Conservation (phyloP, 1,140 invertebrate genomes). For the Gryon sp. region DNA sequence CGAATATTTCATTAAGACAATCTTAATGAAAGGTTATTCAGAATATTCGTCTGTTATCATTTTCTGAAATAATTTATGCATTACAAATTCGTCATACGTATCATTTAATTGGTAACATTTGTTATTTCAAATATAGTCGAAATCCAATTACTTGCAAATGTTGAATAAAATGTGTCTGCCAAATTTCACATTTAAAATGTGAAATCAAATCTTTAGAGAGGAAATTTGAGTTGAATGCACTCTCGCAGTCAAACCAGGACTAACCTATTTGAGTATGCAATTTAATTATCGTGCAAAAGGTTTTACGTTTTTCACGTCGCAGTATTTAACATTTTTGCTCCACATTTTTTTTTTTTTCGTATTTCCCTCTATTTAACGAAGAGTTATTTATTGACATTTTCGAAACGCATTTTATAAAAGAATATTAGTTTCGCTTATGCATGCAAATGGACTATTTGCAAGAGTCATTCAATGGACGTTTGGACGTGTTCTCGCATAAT, state of each 20-base stretch:
- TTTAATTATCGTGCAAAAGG: conserved; percentile 3
- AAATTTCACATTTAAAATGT: neutral
- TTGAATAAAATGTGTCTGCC: too few relatives aligned
- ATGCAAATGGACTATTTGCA: conserved; percentile 51
- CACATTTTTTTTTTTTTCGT: neutral
- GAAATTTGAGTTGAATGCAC: conserved; percentile 1
- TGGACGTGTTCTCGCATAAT: conserved; percentile 43
- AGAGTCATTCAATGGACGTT: conserved; percentile 33
- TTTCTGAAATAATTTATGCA: too few relatives aligned
- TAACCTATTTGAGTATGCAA: neutral
- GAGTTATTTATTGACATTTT: conserved; percentile 29
- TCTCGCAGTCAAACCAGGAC: neutral
- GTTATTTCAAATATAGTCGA: too few relatives aligned
- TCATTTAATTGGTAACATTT: too few relatives aligned
- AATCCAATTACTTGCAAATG: too few relatives aligned
- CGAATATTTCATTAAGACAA: too few relatives aligned
- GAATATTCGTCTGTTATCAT: too few relatives aligned
- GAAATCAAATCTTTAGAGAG: neutral
- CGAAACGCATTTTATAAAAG: conserved; percentile 14
- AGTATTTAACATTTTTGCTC: too few relatives aligned
- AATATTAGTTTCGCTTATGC: conserved; percentile 48
- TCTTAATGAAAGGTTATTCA: too few relatives aligned
- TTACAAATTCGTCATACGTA: too few relatives aligned
- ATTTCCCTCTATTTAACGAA: neutral
- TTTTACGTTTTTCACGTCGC: neutral